Percentiles rank a stretch among this genome's conserved stretches.
phyloP scores from a whole-genome alignment of 2,113 vertebrate species.

The Podocnemis expansa region DNA sequence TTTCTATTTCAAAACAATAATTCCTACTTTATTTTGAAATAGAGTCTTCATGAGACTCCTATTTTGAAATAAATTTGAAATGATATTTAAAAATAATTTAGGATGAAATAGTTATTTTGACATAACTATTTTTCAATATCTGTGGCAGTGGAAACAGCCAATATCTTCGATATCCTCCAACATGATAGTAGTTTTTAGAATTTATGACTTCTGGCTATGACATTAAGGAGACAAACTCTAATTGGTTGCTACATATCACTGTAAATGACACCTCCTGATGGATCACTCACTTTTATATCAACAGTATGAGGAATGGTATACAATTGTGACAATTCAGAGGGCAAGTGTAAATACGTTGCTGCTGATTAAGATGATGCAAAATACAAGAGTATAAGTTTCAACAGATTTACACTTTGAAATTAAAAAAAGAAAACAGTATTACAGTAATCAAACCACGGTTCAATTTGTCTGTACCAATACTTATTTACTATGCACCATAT shows the following conservation, averaged over 20 bases:
- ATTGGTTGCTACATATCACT: background rate
- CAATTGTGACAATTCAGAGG: background rate
- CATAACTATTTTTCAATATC: no score
- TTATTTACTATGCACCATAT: background rate
- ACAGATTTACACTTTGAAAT: background rate
- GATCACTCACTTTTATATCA: background rate
- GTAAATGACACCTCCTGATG: background rate
- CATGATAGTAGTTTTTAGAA: background rate
- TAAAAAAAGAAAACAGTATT: background rate
- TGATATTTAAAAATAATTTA: no score
- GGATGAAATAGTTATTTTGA: no score
- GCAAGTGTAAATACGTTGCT: background rate
- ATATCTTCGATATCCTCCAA: background rate
- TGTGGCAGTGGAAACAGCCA: no score
- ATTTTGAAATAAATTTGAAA: no score
- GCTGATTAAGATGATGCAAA: background rate
- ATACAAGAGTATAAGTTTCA: background rate
- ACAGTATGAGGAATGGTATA: background rate
- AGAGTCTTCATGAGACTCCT: no score
- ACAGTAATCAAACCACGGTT: background rate
- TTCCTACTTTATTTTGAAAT: no score
- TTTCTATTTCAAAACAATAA: no score
- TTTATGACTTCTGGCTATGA: background rate
- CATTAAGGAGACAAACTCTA: background rate
- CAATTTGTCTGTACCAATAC: background rate